phyloP scores from a whole-genome alignment of 2,113 vertebrate genomes.

The Gasterosteus nipponicus region DNA sequence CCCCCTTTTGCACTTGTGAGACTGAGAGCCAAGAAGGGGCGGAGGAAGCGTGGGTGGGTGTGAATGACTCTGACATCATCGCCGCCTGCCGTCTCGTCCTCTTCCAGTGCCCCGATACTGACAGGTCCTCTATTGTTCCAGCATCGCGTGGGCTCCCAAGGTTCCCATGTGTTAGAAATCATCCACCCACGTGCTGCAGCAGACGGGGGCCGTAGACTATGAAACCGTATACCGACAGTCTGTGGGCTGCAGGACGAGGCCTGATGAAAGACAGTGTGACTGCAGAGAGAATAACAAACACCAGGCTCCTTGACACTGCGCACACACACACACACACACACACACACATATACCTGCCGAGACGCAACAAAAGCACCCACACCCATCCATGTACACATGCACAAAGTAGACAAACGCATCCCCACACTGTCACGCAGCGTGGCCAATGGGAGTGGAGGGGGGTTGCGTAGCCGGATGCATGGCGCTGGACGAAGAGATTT shows the following conservation, averaged over 20 bases:
- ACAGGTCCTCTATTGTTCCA: conserved; percentile 85
- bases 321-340: conserved; percentile 53
- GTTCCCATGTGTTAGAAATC: conserved; percentile 87
- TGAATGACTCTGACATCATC: conserved; percentile 80
- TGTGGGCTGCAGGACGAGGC: conserved; percentile 74
- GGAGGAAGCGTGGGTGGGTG: conserved; percentile 70
- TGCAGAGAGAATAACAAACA: conserved; percentile 78
- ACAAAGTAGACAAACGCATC: conserved; percentile 30
- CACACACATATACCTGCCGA: conserved; percentile 55
- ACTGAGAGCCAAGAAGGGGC: conserved; percentile 37
- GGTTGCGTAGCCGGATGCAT: conserved; percentile 50
- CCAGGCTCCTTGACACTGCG: conserved; percentile 74
- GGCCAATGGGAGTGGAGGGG: conserved; percentile 48
- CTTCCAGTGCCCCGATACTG: conserved; percentile 68
- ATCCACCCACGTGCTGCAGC: conserved; percentile 84
- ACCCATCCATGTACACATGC: conserved; percentile 1
- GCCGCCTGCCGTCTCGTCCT: conserved; percentile 67
- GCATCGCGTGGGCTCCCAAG: conserved; percentile 77
- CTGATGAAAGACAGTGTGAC: conserved; percentile 85
- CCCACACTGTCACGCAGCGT: conserved; percentile 47
- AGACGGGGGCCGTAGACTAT: conserved; percentile 76
- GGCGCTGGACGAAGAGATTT: conserved; percentile 55
- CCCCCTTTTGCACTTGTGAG: conserved; percentile 40
- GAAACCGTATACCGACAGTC: conserved; percentile 81
- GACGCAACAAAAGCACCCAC: background rate